Percentiles rank a stretch among this genome's conserved stretches.
Evolutionary conservation across 2,888 invertebrate species (phyloP).

Genomic region (Apodemia mormo): DNA sequence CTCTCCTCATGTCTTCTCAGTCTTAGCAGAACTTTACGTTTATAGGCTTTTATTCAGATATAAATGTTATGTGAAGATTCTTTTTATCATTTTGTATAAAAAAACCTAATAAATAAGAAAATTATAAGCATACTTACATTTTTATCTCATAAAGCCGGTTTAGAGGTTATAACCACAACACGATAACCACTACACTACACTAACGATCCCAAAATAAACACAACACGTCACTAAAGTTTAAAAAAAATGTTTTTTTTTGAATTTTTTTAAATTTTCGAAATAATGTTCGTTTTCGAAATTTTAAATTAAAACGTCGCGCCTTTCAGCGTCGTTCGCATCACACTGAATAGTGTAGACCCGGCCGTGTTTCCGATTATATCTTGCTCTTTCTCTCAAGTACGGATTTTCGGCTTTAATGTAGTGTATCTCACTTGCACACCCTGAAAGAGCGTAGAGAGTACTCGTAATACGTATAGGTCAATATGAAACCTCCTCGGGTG

Average conservation of each 20-base stretch:
- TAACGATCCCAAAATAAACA: constrained; percentile 23
- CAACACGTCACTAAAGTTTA: constrained; percentile 26
- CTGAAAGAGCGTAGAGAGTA: constrained; percentile 72
- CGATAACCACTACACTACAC: constrained; percentile 4
- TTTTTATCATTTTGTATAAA: neutral
- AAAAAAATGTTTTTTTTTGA: neutral
- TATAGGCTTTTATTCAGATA: neutral
- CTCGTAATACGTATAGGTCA: constrained; percentile 81
- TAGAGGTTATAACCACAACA: constrained; percentile 5
- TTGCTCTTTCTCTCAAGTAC: constrained; percentile 51
- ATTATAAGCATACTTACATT: neutral
- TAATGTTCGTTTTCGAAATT: constrained; percentile 25
- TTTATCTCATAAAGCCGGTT: constrained; percentile 2
- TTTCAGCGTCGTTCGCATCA: constrained; percentile 59
- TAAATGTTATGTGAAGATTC: neutral
- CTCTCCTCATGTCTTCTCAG: neutral
- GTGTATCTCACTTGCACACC: constrained; percentile 56
- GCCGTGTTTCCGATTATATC: constrained; percentile 53
- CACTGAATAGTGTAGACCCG: constrained; percentile 70
- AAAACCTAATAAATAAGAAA: neutral
- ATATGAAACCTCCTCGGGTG: constrained; percentile 79
- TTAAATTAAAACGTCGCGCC: constrained; percentile 41
- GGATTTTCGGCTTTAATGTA: constrained; percentile 41
- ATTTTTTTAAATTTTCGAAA: constrained; percentile 33
- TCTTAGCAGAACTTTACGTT: neutral